Conservation (phyloP, 35 echinoderm and acorn worm species). For the Acanthaster planci region DNA sequence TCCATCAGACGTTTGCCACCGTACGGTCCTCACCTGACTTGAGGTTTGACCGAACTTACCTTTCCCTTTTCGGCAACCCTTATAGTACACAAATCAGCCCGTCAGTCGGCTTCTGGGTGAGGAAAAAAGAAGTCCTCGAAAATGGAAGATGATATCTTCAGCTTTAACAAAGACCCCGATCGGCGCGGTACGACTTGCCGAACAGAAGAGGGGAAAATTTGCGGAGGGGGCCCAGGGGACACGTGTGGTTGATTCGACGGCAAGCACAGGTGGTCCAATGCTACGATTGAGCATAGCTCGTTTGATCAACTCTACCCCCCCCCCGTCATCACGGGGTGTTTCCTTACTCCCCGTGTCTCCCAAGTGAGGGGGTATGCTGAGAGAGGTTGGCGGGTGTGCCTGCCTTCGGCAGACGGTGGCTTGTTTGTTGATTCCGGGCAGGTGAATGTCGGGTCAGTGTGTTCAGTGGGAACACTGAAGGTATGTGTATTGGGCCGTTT, state of each 20-base stretch:
- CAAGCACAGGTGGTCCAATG: not conserved
- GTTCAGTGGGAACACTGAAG: too few relatives aligned
- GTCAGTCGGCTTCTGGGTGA: not conserved
- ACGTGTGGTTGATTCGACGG: not conserved
- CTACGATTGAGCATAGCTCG: not conserved
- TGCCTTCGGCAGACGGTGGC: not conserved
- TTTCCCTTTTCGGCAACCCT: not conserved
- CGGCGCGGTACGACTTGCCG: not conserved
- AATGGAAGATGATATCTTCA: conserved; percentile 8
- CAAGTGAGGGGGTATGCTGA: not conserved
- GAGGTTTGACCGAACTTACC: not conserved
- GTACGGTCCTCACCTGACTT: not conserved
- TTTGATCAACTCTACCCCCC: not conserved
- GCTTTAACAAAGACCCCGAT: not conserved
- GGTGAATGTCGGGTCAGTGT: too few relatives aligned
- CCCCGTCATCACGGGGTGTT: conserved; percentile 7
- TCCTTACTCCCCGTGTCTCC: not conserved
- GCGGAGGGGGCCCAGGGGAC: conserved; percentile 8
- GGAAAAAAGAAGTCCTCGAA: conserved; percentile 9
- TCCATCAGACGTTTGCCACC: not conserved
- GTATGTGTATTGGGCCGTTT: too few relatives aligned
- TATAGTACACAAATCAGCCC: not conserved
- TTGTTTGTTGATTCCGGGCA: not conserved
- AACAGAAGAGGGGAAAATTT: not conserved
- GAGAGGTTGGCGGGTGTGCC: not conserved